Evolutionary conservation across 1,140 invertebrate species (phyloP), one percentile per base, ranked within the genome.

Genomic region (Lysiphlebus fabarum): DNA sequence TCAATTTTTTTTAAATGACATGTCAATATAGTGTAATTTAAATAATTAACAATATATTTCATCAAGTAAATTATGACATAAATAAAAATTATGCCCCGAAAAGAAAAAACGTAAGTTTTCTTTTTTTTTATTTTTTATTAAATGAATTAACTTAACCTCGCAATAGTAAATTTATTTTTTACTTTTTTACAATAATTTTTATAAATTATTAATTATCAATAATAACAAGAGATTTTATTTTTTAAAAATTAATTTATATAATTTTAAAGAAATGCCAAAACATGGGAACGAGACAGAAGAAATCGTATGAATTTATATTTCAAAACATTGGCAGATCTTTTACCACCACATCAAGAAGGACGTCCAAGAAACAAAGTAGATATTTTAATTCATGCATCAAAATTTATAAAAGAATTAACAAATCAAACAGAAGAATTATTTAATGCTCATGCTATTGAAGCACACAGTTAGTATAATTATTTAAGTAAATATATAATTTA

Each of bases 201-300:
- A 37, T 33, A 14, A 48, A 36, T 33, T 44, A n/a, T 26, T n/a
- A 14, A 53, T 53, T 10, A 33, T 51, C 12, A n/a, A n/a, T n/a
- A n/a, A n/a, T n/a, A n/a, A n/a, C n/a, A n/a, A n/a, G n/a, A 17
- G 2, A 40, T 6, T 6, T 33, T 14, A 45, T 55, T 45, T 57
- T 59, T 51, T 11, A 37, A 26, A 10, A 40, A 36, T 45, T 41
- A 41, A 54, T n/a, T 59, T 53, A 53, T 5, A 47, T 66, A n/a
- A 48, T n/a, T n/a, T 56, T 65, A 47, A 44, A 79, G 77, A 61
- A 81, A 82, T 66, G 76, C 78, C 8, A 80, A 77, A 77, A 78
- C 78, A 77, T 83, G 81, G 81, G 81, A 83, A 70, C 71, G 77
- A 71, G 74, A 80, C 67, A 71, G 81, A 72, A 69, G 81, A 73